Percentiles rank a stretch among this genome's conserved stretches.
Evolutionary conservation across 2,113 vertebrate species (phyloP).

Genomic region (Eptatretus burgeri): DNA sequence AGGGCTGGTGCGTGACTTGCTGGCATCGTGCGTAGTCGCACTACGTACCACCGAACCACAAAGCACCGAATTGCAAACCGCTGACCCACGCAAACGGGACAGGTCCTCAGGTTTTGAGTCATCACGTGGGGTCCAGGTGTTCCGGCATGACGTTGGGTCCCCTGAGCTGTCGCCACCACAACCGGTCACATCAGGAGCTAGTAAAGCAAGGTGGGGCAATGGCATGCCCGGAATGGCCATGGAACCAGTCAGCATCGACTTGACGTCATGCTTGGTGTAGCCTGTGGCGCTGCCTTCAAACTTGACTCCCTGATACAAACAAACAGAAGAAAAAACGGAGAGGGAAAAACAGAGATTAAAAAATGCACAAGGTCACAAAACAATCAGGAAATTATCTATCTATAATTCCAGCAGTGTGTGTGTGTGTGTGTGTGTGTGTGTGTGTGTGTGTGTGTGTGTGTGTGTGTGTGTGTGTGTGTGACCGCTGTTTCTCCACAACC

Average conservation of each 20-base stretch:
- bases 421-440: too few species aligned
- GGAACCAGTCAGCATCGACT: constrained; percentile 72
- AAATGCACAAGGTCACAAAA: not conserved
- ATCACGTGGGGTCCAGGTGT: constrained; percentile 45
- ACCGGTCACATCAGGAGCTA: constrained; percentile 21
- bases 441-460: too few species aligned
- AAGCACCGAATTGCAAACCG: constrained; percentile 62
- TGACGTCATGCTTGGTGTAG: constrained; percentile 95
- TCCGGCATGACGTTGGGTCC: constrained; percentile 40
- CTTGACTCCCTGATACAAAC: constrained; percentile 21
- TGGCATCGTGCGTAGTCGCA: constrained; percentile 48
- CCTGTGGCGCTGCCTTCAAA: constrained; percentile 28
- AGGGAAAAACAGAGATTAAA: not conserved
- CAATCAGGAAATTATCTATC: too few species aligned
- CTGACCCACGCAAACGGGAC: constrained; percentile 42
- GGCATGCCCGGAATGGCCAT: constrained; percentile 33
- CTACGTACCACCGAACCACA: constrained; percentile 58
- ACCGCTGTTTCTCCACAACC: too few species aligned
- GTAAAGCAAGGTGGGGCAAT: constrained; percentile 45
- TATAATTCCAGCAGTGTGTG: too few species aligned
- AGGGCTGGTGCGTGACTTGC: constrained; percentile 69
- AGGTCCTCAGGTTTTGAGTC: constrained; percentile 38
- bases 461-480: too few species aligned
- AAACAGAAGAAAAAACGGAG: not conserved
- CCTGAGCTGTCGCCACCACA: constrained; percentile 21